These are phyloP conservation scores for Bellardia pandia DNA, from an alignment of 2,888 invertebrate species.

Conservation along the genomic window DNA sequence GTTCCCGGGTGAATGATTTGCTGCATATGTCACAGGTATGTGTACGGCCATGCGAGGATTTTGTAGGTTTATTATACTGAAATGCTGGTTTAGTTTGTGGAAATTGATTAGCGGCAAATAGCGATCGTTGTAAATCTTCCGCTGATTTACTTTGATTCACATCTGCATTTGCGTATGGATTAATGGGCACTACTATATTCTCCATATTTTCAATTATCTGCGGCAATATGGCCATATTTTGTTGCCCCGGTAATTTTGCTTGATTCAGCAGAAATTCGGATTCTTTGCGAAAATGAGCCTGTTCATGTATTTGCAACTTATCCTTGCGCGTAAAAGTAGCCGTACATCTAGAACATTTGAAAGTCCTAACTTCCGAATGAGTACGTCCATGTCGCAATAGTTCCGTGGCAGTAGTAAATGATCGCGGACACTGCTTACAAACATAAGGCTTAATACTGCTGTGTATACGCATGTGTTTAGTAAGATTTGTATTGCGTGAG, in stretches of 20 bases:
- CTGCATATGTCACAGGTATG: slow-evolving; percentile 88
- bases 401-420: slow-evolving; percentile 89
- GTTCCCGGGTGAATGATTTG: slow-evolving; percentile 88
- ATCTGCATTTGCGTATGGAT: slow-evolving; percentile 75
- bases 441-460: slow-evolving; percentile 89
- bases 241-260: slow-evolving; percentile 62
- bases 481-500: slow-evolving; percentile 90
- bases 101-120: slow-evolving; percentile 70
- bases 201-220: slow-evolving; percentile 67
- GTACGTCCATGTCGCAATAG: slow-evolving; percentile 88
- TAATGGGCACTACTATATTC: slow-evolving; percentile 76
- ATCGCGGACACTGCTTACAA: slow-evolving; percentile 89
- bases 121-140: slow-evolving; percentile 81
- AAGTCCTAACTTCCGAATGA: slow-evolving; percentile 88
- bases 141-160: slow-evolving; percentile 47
- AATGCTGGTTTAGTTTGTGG: slow-evolving; percentile 36
- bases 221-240: slow-evolving; percentile 54
- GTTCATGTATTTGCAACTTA: slow-evolving; percentile 88
- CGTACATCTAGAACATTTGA: slow-evolving; percentile 88
- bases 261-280: slow-evolving; percentile 76
- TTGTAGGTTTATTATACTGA: slow-evolving; percentile 73
- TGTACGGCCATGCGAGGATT: slow-evolving; percentile 81
- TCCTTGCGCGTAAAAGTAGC: slow-evolving; percentile 88
- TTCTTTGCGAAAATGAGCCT: slow-evolving; percentile 84
- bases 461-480: slow-evolving; percentile 90